These are phyloP conservation scores for Calephelis nemesis DNA, from an alignment of 1,140 invertebrate genomes.

Conservation along the genomic window DNA sequence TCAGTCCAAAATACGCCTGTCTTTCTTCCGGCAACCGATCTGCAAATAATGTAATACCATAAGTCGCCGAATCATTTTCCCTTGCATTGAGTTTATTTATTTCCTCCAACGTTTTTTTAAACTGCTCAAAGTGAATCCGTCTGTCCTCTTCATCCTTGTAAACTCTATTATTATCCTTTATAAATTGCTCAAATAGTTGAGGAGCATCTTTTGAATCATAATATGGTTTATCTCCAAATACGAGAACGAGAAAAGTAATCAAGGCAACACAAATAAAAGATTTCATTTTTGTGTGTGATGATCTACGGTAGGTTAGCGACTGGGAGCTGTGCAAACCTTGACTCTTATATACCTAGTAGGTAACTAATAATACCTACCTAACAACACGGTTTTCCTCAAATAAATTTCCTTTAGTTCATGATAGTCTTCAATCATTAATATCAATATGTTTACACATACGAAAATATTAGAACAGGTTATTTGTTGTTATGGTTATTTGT, in stretches of 20 bases:
- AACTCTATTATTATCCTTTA: constrained; percentile 29
- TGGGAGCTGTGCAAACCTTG: too few relatives aligned
- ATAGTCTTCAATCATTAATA: too few relatives aligned
- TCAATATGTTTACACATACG: too few relatives aligned
- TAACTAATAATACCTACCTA: too few relatives aligned
- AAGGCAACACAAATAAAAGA: constrained; percentile 14
- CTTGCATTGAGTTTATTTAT: constrained; percentile 31
- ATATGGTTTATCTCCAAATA: constrained; percentile 22
- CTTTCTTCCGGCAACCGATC: neutral
- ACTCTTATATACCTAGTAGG: too few relatives aligned
- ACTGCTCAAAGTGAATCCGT: constrained; percentile 28
- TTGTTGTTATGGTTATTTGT: too few relatives aligned
- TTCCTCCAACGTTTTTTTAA: constrained; percentile 25
- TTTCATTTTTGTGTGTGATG: constrained; percentile 6
- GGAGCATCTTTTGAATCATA: constrained; percentile 32
- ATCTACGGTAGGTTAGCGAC: too few relatives aligned
- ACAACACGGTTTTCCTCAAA: too few relatives aligned
- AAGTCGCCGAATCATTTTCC: neutral
- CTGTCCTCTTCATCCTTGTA: constrained; percentile 31
- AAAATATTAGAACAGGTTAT: too few relatives aligned
- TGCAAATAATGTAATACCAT: neutral
- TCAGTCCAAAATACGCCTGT: neutral
- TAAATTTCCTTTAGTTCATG: too few relatives aligned
- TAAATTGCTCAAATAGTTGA: constrained; percentile 31
- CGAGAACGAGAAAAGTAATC: constrained; percentile 7